Conservation (phyloP, 2,113 vertebrate genomes). For the Archocentrus centrarchus region DNA sequence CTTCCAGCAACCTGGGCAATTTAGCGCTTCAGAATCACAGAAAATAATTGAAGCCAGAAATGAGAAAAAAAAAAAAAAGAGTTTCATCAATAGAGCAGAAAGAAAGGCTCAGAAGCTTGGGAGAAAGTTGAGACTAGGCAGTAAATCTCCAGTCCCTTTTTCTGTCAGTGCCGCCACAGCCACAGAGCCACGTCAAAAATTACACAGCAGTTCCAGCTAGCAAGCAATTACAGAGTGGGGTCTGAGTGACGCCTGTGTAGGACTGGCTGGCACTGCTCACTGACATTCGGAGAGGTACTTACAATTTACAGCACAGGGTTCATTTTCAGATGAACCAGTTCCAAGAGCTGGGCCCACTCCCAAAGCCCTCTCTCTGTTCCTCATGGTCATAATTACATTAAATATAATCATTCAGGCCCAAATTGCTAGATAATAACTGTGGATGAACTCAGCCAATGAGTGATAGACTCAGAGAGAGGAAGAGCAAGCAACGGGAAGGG, state of each 20-base stretch:
- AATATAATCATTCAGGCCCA: slow-evolving; percentile 64
- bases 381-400: slow-evolving; percentile 56
- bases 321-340: slow-evolving; percentile 53
- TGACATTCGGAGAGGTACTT: slow-evolving; percentile 57
- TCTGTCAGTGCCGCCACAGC: slow-evolving; percentile 57
- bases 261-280: slow-evolving; percentile 53
- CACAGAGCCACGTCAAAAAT: slow-evolving; percentile 67
- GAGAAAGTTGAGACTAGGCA: slow-evolving; percentile 51
- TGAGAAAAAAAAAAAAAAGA: slow-evolving; percentile 2
- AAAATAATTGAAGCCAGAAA: slow-evolving; percentile 44
- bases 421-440: slow-evolving; percentile 52
- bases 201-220: slow-evolving; percentile 69
- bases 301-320: slow-evolving; percentile 59
- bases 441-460: slow-evolving; percentile 25
- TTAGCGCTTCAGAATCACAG: neutral
- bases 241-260: slow-evolving; percentile 61
- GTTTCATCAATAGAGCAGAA: slow-evolving; percentile 21
- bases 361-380: slow-evolving; percentile 15
- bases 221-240: slow-evolving; percentile 77
- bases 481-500: slow-evolving; percentile 25
- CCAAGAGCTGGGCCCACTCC: slow-evolving; percentile 37
- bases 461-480: slow-evolving; percentile 26
- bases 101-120: slow-evolving; percentile 26
- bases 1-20: slow-evolving; percentile 26
- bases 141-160: slow-evolving; percentile 70